phyloP scores from a whole-genome alignment of 2,797 vertebrate species.

The Hyperoplus immaculatus region DNA sequence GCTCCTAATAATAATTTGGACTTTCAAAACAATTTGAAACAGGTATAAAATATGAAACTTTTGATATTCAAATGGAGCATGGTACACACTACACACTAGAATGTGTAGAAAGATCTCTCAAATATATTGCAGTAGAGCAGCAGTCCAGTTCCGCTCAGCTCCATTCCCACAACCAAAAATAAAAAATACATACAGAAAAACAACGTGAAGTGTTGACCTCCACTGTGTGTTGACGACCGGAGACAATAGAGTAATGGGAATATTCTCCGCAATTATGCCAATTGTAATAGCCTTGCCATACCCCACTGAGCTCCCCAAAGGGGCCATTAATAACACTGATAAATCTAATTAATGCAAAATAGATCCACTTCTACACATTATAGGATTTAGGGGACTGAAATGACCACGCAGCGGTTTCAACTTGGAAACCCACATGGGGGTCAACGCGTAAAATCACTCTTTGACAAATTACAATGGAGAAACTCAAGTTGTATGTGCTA shows the following conservation, averaged over 20 bases:
- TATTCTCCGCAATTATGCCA: conserved; percentile 42
- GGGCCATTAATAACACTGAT: conserved; percentile 55
- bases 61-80: not conserved
- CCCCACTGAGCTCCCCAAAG: conserved; percentile 36
- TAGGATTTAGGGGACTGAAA: conserved; percentile 19
- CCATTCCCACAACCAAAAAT: not conserved
- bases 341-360: conserved; percentile 46
- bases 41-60: not conserved
- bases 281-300: conserved; percentile 44
- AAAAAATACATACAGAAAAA: not conserved
- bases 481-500: not conserved
- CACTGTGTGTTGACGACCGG: not conserved
- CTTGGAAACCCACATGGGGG: conserved; percentile 2
- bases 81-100: no score
- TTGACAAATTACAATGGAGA: conserved; percentile 8
- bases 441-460: conserved; percentile 6
- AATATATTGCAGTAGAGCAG: not conserved
- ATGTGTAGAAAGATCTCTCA: not conserved
- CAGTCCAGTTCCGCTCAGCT: not conserved
- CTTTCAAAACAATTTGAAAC: not conserved
- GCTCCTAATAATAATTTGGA: not conserved
- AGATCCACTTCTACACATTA: conserved; percentile 37
- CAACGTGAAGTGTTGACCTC: not conserved
- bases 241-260: conserved; percentile 31
- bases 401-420: conserved; percentile 1